Evolutionary conservation across 1,140 invertebrate species (phyloP).

Genomic region (Drosophila azteca): DNA sequence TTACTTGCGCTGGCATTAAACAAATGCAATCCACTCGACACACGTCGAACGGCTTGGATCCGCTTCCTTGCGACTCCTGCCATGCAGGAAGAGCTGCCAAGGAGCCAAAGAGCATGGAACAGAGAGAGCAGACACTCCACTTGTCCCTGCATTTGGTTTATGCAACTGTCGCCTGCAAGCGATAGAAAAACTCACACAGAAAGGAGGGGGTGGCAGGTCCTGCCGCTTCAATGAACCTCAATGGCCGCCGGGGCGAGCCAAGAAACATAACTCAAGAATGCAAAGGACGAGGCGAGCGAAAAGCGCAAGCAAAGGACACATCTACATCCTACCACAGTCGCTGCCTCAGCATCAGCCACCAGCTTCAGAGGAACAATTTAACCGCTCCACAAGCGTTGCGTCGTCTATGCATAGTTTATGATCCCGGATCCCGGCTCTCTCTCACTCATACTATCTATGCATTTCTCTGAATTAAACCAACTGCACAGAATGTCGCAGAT

Average conservation of each 20-base stretch:
- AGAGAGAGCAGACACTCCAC: constrained; percentile 7
- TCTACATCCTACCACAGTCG: constrained; percentile 1
- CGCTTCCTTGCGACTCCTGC: constrained; percentile 25
- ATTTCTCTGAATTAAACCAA: constrained; percentile 62
- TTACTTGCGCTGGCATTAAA: constrained; percentile 66
- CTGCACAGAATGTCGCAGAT: constrained; percentile 62
- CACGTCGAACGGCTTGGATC: constrained; percentile 33
- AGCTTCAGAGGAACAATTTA: constrained; percentile 46
- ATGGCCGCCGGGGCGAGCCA: constrained; percentile 35
- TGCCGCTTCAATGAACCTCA: constrained; percentile 67
- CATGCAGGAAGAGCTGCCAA: constrained; percentile 25
- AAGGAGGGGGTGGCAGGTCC: background rate
- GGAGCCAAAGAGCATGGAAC: constrained; percentile 2
- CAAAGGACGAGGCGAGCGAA: constrained; percentile 50
- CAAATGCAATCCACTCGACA: constrained; percentile 56
- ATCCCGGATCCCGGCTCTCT: background rate
- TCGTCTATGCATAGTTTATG: constrained; percentile 59
- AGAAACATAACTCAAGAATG: constrained; percentile 73
- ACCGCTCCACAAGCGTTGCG: constrained; percentile 53
- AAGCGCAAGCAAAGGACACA: constrained; percentile 54
- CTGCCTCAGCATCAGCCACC: constrained; percentile 5
- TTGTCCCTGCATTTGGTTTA: constrained; percentile 69
- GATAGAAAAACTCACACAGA: constrained; percentile 50
- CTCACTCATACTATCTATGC: constrained; percentile 26
- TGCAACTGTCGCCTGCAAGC: constrained; percentile 59